These are phyloP conservation scores for Melanocharis versteri DNA, from an alignment of 2,113 vertebrate species.

Conservation along the genomic window DNA sequence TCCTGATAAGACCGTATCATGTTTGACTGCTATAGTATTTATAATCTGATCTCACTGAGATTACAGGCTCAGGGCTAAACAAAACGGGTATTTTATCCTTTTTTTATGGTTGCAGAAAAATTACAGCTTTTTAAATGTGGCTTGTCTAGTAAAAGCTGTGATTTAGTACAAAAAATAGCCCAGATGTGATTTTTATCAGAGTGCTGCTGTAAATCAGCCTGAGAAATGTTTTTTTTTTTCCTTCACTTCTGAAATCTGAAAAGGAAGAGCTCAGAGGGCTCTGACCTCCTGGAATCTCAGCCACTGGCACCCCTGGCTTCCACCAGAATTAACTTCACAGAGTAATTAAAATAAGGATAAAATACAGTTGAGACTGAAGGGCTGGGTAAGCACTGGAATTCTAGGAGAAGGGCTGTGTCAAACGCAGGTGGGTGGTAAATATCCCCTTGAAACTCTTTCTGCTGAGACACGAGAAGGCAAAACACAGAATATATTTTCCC, in stretches of 20 bases:
- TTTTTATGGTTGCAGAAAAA: slow-evolving; percentile 24
- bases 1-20: neutral
- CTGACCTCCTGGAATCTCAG: neutral
- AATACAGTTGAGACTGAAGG: neutral
- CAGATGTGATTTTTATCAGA: slow-evolving; percentile 24
- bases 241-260: neutral
- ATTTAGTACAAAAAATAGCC: slow-evolving; percentile 29
- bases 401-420: neutral
- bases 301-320: neutral
- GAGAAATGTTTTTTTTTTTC: neutral
- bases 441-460: neutral
- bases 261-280: neutral
- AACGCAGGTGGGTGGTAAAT: neutral
- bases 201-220: slow-evolving; percentile 1
- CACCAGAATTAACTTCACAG: neutral
- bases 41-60: slow-evolving; percentile 2
- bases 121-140: slow-evolving; percentile 27
- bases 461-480: neutral
- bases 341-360: neutral
- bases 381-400: neutral
- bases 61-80: neutral
- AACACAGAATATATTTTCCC: neutral
- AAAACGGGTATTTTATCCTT: neutral
- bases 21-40: neutral
- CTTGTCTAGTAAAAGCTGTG: slow-evolving; percentile 4